A percentile compares a stretch with the other conserved stretches of the same genome.
Evolutionary conservation across 2,888 invertebrate species (phyloP).

Genomic region (Lasioglossum marginatum): DNA sequence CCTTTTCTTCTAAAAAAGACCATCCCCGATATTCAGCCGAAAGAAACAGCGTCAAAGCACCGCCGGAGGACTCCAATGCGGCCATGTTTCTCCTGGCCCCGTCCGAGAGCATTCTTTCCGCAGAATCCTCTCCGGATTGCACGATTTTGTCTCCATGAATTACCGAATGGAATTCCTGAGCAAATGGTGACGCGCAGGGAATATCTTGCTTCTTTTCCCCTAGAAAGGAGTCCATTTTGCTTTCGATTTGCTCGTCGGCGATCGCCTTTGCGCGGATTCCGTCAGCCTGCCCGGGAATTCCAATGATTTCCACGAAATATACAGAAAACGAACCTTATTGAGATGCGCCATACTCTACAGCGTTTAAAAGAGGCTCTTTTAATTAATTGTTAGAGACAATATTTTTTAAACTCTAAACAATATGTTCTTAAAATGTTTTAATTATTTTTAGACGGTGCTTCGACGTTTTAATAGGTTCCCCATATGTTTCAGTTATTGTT

Average conservation of each 20-base stretch:
- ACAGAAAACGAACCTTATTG: neutral
- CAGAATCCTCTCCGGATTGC: conserved; percentile 54
- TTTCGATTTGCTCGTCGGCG: conserved; percentile 51
- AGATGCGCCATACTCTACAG: neutral
- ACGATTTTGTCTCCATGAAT: conserved; percentile 68
- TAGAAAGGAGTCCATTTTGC: conserved; percentile 44
- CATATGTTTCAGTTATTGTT: neutral
- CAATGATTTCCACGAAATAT: conserved; percentile 42
- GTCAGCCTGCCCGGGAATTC: conserved; percentile 49
- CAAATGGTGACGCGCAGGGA: conserved; percentile 59
- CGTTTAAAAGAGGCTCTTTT: neutral
- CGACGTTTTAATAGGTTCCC: neutral
- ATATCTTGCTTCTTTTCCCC: conserved; percentile 63
- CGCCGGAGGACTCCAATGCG: conserved; percentile 17
- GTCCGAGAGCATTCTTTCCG: conserved; percentile 40
- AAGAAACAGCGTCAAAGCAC: conserved; percentile 45
- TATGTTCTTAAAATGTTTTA: neutral
- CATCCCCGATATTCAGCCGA: conserved; percentile 11
- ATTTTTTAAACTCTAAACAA: too few relatives aligned
- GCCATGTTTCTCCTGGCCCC: conserved; percentile 24
- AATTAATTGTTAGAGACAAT: neutral
- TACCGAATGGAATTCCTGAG: conserved; percentile 66
- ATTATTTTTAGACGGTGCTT: neutral
- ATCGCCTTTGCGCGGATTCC: conserved; percentile 57
- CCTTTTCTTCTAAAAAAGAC: neutral